Evolutionary conservation across 2,113 vertebrate genomes (phyloP).

Genomic region (Eudorcas thomsonii): DNA sequence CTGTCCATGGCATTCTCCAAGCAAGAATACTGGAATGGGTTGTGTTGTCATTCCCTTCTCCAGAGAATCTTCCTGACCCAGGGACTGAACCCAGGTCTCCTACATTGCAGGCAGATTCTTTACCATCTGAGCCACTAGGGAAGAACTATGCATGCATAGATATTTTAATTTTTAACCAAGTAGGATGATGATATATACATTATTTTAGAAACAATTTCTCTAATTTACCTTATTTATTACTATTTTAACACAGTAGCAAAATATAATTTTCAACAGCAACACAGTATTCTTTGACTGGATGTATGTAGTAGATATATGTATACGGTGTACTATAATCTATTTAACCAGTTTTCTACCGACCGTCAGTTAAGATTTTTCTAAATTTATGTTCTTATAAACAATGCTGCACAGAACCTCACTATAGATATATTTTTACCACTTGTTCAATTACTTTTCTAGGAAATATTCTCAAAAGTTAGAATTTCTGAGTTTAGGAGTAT

Average conservation of each 20-base stretch:
- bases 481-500: not conserved
- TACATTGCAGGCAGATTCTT: not conserved
- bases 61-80: not conserved
- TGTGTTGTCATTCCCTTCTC: not conserved
- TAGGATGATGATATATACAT: not conserved
- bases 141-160: not conserved
- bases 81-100: not conserved
- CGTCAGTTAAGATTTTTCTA: not conserved
- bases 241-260: not conserved
- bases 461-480: not conserved
- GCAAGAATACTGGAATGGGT: not conserved
- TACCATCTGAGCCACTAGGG: not conserved
- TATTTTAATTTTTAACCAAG: conserved; percentile 4
- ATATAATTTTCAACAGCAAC: not conserved
- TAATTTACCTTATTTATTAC: conserved; percentile 3
- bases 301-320: not conserved
- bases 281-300: not conserved
- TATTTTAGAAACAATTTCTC: not conserved
- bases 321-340: not conserved
- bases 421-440: not conserved
- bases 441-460: not conserved
- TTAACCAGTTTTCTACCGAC: not conserved
- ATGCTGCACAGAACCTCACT: not conserved
- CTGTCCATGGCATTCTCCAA: not conserved
- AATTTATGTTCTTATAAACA: not conserved